These are phyloP conservation scores for Leuciscus waleckii DNA, from an alignment of 2,797 vertebrate genomes.

Conservation along the genomic window DNA sequence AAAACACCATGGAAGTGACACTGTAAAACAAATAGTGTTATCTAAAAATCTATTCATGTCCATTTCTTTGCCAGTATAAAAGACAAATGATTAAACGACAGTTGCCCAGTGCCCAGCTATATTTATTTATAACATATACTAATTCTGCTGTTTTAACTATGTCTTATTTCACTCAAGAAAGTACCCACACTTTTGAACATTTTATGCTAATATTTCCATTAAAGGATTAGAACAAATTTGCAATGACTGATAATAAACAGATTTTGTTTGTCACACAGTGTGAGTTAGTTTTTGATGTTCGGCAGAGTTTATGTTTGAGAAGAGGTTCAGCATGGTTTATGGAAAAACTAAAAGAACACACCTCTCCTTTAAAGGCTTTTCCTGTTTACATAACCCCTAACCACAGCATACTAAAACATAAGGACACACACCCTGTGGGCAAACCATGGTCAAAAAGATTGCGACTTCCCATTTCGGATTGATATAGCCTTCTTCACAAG, in stretches of 20 bases:
- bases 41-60: not conserved
- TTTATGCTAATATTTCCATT: not conserved
- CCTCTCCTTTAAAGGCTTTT: slow-evolving; percentile 31
- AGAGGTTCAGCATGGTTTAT: slow-evolving; percentile 6
- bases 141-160: not conserved
- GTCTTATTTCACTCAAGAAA: not conserved
- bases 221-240: slow-evolving; percentile 1
- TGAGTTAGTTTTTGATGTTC: slow-evolving; percentile 5
- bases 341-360: not conserved
- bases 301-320: slow-evolving; percentile 12
- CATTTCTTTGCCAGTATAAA: not conserved
- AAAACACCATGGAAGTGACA: not conserved
- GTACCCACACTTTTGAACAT: not conserved
- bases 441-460: not conserved
- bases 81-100: not conserved
- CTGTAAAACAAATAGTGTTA: slow-evolving; percentile 20
- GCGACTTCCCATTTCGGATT: not conserved
- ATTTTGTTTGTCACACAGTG: not conserved
- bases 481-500: not conserved
- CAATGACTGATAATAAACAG: not conserved
- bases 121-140: not conserved
- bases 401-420: not conserved
- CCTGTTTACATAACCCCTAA: slow-evolving; percentile 10
- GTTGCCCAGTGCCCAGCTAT: not conserved
- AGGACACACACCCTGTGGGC: not conserved